These are phyloP conservation scores for Halisarca cf. caerulea DNA, from an alignment of 37 sponge, comb jelly and placozoan genomes.

Conservation along the genomic window DNA sequence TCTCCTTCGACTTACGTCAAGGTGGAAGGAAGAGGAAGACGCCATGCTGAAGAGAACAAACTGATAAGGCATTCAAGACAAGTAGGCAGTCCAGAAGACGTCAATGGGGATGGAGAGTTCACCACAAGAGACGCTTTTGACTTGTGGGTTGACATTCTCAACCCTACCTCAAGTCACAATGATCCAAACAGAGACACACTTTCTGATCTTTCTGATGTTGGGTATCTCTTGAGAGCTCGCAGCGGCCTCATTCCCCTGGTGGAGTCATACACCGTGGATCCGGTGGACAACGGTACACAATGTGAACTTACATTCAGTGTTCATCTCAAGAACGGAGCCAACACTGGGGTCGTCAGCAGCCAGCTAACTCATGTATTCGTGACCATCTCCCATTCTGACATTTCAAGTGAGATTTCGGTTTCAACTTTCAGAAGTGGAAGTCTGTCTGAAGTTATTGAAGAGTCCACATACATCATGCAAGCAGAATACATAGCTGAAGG, in stretches of 20 bases:
- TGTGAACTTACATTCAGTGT: conserved; percentile 1
- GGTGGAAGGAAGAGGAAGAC: not conserved
- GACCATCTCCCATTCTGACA: conserved; percentile 7
- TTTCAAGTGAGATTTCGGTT: not conserved
- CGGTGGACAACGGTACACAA: not conserved
- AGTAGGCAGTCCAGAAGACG: not conserved
- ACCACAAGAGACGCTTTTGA: not conserved
- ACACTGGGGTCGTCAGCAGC: not conserved
- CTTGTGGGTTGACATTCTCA: not conserved
- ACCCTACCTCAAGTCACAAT: not conserved
- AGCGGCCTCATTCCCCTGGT: not conserved
- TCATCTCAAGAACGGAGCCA: not conserved
- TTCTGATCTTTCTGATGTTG: not conserved
- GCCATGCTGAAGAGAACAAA: not conserved
- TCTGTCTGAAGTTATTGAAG: not conserved
- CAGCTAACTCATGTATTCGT: conserved; percentile 3
- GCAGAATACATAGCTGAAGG: not conserved
- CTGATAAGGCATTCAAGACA: conserved; percentile 1
- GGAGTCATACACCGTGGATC: not conserved
- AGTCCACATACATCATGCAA: conserved; percentile 1
- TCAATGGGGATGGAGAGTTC: not conserved
- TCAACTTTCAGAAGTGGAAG: not conserved
- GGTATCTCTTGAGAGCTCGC: not conserved
- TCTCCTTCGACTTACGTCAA: not conserved
- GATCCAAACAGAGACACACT: conserved; percentile 10